Evolutionary conservation across 2,888 invertebrate genomes (phyloP).

Genomic region (Apamea crenata): DNA sequence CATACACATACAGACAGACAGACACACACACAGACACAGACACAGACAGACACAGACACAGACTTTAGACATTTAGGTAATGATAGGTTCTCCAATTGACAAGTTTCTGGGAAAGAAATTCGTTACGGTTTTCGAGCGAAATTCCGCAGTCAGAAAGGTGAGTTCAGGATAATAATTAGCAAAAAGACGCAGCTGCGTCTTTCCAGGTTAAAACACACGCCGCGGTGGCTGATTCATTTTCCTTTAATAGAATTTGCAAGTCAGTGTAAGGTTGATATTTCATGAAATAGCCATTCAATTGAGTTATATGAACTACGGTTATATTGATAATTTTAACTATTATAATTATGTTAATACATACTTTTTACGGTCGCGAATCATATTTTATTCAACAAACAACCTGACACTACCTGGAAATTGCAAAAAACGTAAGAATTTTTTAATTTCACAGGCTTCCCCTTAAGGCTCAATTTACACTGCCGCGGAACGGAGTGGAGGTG

Average conservation of each 20-base stretch:
- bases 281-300: neutral
- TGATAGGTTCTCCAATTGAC: constrained; percentile 29
- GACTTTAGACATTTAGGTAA: constrained; percentile 29
- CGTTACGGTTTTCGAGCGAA: constrained; percentile 4
- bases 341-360: neutral
- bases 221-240: neutral
- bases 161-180: constrained; percentile 5
- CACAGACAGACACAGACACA: no score
- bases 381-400: neutral
- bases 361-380: neutral
- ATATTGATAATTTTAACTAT: neutral
- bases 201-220: neutral
- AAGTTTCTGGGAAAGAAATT: constrained; percentile 33
- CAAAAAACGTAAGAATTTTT: no score
- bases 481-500: no score
- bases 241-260: neutral
- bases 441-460: no score
- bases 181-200: neutral
- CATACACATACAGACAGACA: no score
- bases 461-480: no score
- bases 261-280: neutral
- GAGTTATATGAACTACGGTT: neutral
- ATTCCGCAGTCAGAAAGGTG: constrained; percentile 8
- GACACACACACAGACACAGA: no score
- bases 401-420: neutral